These are phyloP conservation scores for Nomada goodeniana DNA, from an alignment of 2,888 invertebrate genomes.

Conservation along the genomic window DNA sequence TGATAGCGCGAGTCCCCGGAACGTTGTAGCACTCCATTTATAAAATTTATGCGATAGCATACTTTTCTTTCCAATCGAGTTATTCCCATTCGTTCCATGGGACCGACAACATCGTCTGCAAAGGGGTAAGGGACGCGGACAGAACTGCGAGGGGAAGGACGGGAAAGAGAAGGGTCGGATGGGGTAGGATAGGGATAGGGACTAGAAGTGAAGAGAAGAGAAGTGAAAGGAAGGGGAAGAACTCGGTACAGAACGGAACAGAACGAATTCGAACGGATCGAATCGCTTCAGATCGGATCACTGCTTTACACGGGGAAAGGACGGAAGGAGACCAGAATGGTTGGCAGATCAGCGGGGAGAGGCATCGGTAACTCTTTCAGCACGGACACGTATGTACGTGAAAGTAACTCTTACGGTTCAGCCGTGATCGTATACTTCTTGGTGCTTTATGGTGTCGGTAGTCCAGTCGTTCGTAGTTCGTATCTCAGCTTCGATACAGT, in stretches of 20 bases:
- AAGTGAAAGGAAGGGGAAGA: not conserved
- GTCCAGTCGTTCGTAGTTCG: slow-evolving; percentile 54
- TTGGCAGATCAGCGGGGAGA: slow-evolving; percentile 51
- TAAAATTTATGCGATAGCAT: slow-evolving; percentile 36
- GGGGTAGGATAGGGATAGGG: not conserved
- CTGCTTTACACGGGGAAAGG: slow-evolving; percentile 47
- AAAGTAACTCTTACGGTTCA: slow-evolving; percentile 72
- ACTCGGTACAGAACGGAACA: slow-evolving; percentile 39
- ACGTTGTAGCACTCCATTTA: no score
- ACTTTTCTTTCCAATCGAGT: slow-evolving; percentile 37
- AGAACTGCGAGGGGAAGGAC: not conserved
- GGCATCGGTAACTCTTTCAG: slow-evolving; percentile 43
- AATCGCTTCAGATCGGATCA: slow-evolving; percentile 55
- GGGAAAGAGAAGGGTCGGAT: slow-evolving; percentile 1
- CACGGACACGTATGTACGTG: slow-evolving; percentile 64
- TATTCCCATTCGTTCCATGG: slow-evolving; percentile 21
- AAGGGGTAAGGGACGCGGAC: not conserved
- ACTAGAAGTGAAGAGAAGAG: not conserved
- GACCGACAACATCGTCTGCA: not conserved
- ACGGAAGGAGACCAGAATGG: slow-evolving; percentile 53
- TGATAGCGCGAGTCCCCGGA: no score
- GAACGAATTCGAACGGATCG: slow-evolving; percentile 57
- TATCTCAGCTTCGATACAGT: slow-evolving; percentile 26
- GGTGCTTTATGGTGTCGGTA: slow-evolving; percentile 54
- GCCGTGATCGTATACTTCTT: slow-evolving; percentile 60